Base-by-base conservation (phyloP, 2,797 vertebrate genomes). In the Decapterus maruadsi region DNA sequence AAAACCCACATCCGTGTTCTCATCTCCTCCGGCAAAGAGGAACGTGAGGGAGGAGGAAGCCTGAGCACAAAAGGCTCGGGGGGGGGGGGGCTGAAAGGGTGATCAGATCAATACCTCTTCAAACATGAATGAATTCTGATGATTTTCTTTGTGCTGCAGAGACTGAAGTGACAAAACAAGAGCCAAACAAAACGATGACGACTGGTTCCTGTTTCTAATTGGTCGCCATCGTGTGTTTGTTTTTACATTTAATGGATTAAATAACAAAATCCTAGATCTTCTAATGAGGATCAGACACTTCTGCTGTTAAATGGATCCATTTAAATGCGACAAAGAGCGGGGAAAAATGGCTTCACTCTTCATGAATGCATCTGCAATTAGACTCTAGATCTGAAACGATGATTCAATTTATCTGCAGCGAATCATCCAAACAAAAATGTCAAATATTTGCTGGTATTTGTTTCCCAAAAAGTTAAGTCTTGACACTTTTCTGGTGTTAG, bases 1-100 rank as follows among this genome's bases (percentile, higher is more conserved):
- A 91, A 94, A 85, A 84, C 83, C 75, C 66, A 79, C 75, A 87
- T 88, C 84, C 87, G 71, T 69, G 78, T 75, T 75, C 77, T 84
- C 62, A 63, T 88, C 72, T 68, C 75, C 69, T 58, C 19, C 11
- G 71, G 66, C 57, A 61, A 84, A 71, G 60, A 76, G 67, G 29
- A 85, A 76, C 53, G 26, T 59, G 68, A 63, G 63, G 62, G 74
- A 78, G 70, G 83, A 88, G 81, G 58, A 82, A 75, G 68, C 63
- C 53, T 9, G 17, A 75, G 71, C 60, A 85, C 81, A 82, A 82
- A 77, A 68, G 69, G 50, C 75, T 65, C 29, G 22, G 45, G 57
- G 82, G 64, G 58, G 43, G 78, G 57, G 55, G 60, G n/a, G n/a
- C n/a, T n/a, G n/a, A 26, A 19, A 64, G 76, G 73, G 43, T 63